Percentiles rank a stretch among this genome's conserved stretches.
Evolutionary conservation across 2,888 invertebrate species (phyloP).

Genomic region (Hofmannophila pseudospretella): DNA sequence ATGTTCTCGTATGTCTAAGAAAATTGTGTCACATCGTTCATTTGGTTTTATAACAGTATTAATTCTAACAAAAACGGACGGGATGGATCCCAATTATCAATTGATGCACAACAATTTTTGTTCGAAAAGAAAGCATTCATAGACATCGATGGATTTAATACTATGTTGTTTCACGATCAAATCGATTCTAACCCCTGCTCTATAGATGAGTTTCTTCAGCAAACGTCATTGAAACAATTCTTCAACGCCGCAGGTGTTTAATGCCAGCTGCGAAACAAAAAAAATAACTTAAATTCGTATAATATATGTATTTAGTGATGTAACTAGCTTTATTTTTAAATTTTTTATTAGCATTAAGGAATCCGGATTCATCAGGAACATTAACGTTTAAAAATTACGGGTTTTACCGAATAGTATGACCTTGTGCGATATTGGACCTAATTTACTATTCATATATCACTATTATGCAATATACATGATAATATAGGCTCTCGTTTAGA

Average conservation of each 20-base stretch:
- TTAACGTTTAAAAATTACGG: conserved; percentile 16
- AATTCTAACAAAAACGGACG: no score
- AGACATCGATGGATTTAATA: no score
- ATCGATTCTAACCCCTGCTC: neutral
- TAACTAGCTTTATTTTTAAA: neutral
- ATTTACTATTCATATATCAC: conserved; percentile 25
- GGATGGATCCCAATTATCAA: no score
- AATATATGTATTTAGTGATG: neutral
- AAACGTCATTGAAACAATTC: neutral
- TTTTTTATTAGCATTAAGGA: neutral
- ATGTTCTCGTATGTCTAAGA: no score
- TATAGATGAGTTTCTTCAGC: neutral
- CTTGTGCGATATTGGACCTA: conserved; percentile 8
- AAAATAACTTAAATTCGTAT: conserved; percentile 1
- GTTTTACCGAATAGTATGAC: conserved; percentile 18
- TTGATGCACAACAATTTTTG: no score
- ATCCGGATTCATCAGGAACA: conserved; percentile 30
- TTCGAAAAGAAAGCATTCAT: no score
- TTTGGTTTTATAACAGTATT: neutral
- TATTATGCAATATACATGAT: conserved; percentile 14
- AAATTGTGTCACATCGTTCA: neutral
- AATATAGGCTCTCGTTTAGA: conserved; percentile 11
- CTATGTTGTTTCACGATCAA: neutral
- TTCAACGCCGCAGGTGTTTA: neutral
- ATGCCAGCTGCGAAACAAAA: conserved; percentile 18